These are phyloP conservation scores for Notocelia uddmanniana DNA, from an alignment of 2,888 invertebrate species.

Conservation along the genomic window DNA sequence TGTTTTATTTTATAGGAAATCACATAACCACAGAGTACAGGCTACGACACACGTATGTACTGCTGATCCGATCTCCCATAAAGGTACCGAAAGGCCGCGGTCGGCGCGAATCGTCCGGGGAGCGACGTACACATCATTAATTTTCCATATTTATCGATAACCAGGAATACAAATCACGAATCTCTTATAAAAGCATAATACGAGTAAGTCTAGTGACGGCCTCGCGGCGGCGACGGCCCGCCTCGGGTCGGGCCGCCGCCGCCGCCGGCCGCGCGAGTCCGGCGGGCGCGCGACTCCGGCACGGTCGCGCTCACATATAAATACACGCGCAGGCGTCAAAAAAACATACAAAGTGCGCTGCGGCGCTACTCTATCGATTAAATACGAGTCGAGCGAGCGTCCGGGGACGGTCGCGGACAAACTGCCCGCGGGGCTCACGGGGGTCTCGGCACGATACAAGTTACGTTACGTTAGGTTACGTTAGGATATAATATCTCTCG, in stretches of 20 bases:
- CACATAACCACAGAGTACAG: conserved; percentile 74
- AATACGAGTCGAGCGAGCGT: conserved; percentile 41
- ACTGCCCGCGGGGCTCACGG: conserved; percentile 45
- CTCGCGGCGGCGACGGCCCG: conserved; percentile 46
- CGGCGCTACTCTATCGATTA: conserved; percentile 45
- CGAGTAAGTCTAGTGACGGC: conserved; percentile 71
- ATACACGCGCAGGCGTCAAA: conserved; percentile 43
- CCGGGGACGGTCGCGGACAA: conserved; percentile 34
- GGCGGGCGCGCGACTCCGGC: conserved; percentile 33
- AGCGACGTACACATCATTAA: conserved; percentile 79
- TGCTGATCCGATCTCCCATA: conserved; percentile 72
- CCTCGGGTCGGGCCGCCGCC: conserved; percentile 21
- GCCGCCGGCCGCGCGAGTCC: conserved; percentile 38
- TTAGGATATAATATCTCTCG: conserved; percentile 54
- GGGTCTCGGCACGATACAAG: conserved; percentile 51
- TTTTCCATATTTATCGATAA: conserved; percentile 79
- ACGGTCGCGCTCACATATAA: conserved; percentile 33
- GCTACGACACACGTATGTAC: conserved; percentile 70
- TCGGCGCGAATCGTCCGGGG: conserved; percentile 75
- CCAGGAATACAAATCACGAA: conserved; percentile 85
- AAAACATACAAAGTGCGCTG: conserved; percentile 38
- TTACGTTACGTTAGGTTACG: conserved; percentile 55
- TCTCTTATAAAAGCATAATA: conserved; percentile 85
- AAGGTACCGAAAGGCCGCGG: conserved; percentile 68
- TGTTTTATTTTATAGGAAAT: conserved; percentile 82